These are phyloP conservation scores for Melanotaenia duboulayi DNA, from an alignment of 2,113 vertebrate species.

Conservation along the genomic window DNA sequence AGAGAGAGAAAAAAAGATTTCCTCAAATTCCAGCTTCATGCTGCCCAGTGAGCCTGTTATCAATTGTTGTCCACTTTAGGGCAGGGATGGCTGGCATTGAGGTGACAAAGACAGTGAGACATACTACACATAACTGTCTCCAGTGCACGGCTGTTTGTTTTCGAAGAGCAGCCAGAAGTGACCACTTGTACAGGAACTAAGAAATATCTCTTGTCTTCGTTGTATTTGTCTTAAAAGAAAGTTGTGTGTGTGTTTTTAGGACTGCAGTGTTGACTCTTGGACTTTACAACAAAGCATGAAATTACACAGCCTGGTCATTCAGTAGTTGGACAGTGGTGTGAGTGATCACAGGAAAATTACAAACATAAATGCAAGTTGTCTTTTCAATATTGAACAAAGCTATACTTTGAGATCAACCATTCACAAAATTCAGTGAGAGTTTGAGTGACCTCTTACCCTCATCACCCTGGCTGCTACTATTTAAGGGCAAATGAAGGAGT, in stretches of 20 bases:
- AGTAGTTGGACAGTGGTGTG: neutral
- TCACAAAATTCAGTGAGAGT: constrained; percentile 1
- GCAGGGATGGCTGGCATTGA: constrained; percentile 49
- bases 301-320: constrained; percentile 12
- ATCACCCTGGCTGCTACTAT: constrained; percentile 60
- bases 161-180: constrained; percentile 8
- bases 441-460: constrained; percentile 1
- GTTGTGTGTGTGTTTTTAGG: constrained; percentile 10
- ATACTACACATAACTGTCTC: constrained; percentile 69
- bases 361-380: neutral
- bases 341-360: neutral
- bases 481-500: constrained; percentile 65
- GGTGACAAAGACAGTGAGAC: constrained; percentile 72
- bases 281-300: constrained; percentile 50
- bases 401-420: neutral
- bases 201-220: neutral
- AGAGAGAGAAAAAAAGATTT: neutral
- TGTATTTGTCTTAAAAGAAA: constrained; percentile 8
- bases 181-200: neutral
- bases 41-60: constrained; percentile 3
- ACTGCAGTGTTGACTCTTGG: constrained; percentile 37
- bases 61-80: constrained; percentile 36
- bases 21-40: neutral
- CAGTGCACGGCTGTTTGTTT: constrained; percentile 46
- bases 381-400: neutral